Percentiles rank a stretch among this genome's conserved stretches.
These are phyloP conservation scores for Cryptocheilus praepositus DNA, from an alignment of 2,888 invertebrate genomes.

Conservation along the genomic window DNA sequence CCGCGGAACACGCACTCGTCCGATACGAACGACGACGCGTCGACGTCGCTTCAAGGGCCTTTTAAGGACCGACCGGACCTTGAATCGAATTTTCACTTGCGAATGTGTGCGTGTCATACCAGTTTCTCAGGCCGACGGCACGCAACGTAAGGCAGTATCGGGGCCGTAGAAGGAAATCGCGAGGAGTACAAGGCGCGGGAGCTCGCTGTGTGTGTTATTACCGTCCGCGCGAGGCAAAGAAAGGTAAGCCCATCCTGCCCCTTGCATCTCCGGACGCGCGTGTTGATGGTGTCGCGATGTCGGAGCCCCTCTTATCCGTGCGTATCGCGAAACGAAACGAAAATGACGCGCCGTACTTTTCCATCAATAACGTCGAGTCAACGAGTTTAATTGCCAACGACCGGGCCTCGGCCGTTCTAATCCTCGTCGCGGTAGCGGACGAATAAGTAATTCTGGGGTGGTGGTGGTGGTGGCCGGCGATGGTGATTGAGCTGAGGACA, in stretches of 20 bases:
- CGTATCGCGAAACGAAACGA: conserved; percentile 15
- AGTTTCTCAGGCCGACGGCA: conserved; percentile 30
- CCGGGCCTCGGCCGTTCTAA: too few relatives aligned
- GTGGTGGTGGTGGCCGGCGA: too few relatives aligned
- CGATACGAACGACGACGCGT: background rate
- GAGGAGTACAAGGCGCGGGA: background rate
- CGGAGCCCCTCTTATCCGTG: conserved; percentile 16
- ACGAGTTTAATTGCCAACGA: conserved; percentile 34
- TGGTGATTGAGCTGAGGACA: too few relatives aligned
- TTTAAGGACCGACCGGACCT: conserved; percentile 24
- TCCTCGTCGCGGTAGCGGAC: background rate
- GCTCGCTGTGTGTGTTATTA: conserved; percentile 14
- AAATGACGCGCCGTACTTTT: conserved; percentile 38
- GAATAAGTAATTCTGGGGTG: background rate
- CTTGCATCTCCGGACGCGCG: conserved; percentile 11
- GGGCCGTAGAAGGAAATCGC: conserved; percentile 40
- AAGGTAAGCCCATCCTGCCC: conserved; percentile 9
- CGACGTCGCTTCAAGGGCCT: conserved; percentile 3
- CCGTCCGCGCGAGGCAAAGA: conserved; percentile 20
- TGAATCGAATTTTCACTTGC: conserved; percentile 29
- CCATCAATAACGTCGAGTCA: conserved; percentile 36
- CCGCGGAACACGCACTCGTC: too few relatives aligned
- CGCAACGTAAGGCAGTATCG: conserved; percentile 15
- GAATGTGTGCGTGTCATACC: conserved; percentile 20
- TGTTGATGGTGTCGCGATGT: conserved; percentile 3